Evolutionary conservation across 2,888 invertebrate genomes (phyloP).

Genomic region (Heliconius sara): DNA sequence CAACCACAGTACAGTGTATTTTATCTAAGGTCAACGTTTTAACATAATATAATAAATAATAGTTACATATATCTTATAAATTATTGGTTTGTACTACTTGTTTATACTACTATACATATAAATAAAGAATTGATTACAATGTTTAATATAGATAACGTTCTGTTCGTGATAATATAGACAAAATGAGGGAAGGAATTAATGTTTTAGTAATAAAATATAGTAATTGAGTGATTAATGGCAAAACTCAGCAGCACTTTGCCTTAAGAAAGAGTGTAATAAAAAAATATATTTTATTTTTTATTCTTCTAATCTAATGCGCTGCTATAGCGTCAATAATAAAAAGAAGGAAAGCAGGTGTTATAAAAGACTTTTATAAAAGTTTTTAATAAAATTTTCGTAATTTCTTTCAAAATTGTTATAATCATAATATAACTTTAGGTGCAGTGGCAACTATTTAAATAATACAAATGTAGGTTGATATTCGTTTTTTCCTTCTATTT

Average conservation of each 20-base stretch:
- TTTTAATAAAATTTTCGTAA: neutral
- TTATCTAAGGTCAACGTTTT: conserved; percentile 26
- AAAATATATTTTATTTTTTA: no score
- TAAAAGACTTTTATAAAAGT: neutral
- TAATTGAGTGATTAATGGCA: no score
- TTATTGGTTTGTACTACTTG: conserved; percentile 9
- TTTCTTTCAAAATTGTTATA: neutral
- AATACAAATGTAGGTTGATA: neutral
- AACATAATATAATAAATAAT: conserved; percentile 20
- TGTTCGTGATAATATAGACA: conserved; percentile 12
- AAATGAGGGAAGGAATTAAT: neutral
- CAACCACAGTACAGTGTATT: neutral
- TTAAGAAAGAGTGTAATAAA: no score
- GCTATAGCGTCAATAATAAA: neutral
- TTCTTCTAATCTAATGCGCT: no score
- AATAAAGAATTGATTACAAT: conserved; percentile 18
- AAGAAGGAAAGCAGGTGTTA: neutral
- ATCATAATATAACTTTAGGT: neutral
- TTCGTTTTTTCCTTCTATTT: neutral
- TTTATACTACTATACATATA: no score
- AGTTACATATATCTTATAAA: conserved; percentile 7
- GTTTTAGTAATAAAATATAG: no score
- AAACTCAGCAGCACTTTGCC: no score
- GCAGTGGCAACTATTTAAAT: neutral
- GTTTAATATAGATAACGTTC: conserved; percentile 24